These are phyloP conservation scores for Drosophila burlai DNA, from an alignment of 1,140 invertebrate genomes.

Conservation along the genomic window DNA sequence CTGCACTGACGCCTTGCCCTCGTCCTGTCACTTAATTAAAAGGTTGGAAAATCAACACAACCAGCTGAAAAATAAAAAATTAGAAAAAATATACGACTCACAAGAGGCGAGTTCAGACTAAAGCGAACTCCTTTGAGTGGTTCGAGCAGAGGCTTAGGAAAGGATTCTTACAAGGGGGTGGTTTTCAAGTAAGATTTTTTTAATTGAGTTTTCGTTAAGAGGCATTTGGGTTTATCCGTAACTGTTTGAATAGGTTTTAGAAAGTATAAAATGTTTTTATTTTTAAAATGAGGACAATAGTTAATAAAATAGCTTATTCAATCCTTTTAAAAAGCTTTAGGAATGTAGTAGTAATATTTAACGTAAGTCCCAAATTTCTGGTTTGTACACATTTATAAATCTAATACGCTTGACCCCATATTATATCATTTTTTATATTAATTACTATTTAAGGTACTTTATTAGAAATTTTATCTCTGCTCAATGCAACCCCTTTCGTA, in stretches of 20 bases:
- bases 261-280: not conserved
- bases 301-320: too few relatives aligned
- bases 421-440: not conserved
- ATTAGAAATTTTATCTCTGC: not conserved
- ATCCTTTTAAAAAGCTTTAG: too few relatives aligned
- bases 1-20: conserved; percentile 18
- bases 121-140: conserved; percentile 29
- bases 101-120: conserved; percentile 31
- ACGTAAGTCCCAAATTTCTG: too few relatives aligned
- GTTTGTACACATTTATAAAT: too few relatives aligned
- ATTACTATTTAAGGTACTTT: not conserved
- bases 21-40: conserved; percentile 80
- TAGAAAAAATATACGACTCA: conserved; percentile 25
- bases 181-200: not conserved
- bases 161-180: not conserved
- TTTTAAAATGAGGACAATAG: not conserved
- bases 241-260: not conserved
- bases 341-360: too few relatives aligned
- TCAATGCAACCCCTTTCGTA: not conserved
- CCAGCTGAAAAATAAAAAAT: conserved; percentile 22
- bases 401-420: too few relatives aligned
- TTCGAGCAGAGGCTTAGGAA: conserved; percentile 1
- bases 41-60: conserved; percentile 77
- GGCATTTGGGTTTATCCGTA: not conserved
- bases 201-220: not conserved